These are phyloP conservation scores for Pterois miles DNA, from an alignment of 2,797 vertebrate species.

Conservation along the genomic window DNA sequence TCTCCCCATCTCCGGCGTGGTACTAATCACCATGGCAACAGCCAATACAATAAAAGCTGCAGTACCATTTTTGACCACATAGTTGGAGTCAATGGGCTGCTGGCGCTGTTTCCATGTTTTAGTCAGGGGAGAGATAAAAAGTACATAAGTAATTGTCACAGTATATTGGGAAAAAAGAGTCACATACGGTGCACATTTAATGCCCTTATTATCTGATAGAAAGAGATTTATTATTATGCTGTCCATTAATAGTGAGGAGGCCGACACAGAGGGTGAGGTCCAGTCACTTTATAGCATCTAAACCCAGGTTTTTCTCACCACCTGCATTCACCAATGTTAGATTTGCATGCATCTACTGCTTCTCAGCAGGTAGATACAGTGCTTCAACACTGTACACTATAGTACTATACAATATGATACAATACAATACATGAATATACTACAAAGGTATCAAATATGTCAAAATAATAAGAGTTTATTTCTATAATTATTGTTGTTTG, in stretches of 20 bases:
- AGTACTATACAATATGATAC: too few relatives aligned
- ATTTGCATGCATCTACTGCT: background rate
- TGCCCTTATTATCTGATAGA: background rate
- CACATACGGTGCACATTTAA: background rate
- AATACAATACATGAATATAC: too few relatives aligned
- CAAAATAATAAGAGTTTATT: too few relatives aligned
- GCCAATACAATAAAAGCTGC: background rate
- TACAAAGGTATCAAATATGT: too few relatives aligned
- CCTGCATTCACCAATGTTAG: background rate
- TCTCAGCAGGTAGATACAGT: too few relatives aligned
- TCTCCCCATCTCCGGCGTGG: conserved; percentile 15
- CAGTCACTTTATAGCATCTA: background rate
- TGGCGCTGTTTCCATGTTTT: conserved; percentile 33
- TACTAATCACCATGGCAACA: conserved; percentile 64
- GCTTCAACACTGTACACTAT: too few relatives aligned
- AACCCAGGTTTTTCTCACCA: background rate
- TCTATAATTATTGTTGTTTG: too few relatives aligned
- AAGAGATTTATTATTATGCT: too few relatives aligned
- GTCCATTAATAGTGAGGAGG: background rate
- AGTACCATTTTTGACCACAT: conserved; percentile 18
- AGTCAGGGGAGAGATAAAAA: background rate
- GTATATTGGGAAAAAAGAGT: background rate
- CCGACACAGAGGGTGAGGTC: background rate
- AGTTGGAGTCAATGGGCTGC: fast-evolving
- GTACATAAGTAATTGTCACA: too few relatives aligned